Conservation (phyloP, 2,797 vertebrate genomes). For the Intellagama lesueurii region DNA sequence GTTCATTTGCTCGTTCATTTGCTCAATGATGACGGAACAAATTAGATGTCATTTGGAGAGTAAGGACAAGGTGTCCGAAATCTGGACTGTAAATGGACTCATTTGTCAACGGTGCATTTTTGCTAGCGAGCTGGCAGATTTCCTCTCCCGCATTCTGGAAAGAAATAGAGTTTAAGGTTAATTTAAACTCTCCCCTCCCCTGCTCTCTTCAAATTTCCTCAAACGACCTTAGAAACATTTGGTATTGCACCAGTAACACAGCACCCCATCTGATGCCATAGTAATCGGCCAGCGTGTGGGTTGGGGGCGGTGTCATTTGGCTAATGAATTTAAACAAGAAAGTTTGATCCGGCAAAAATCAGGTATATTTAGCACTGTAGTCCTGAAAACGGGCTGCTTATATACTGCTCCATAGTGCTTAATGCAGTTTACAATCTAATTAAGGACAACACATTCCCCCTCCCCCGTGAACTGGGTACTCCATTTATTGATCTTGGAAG, state of each 20-base stretch:
- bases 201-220: not conserved
- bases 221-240: slow-evolving; percentile 44
- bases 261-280: not conserved
- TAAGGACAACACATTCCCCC: too few species aligned
- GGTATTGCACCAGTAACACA: not conserved
- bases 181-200: slow-evolving; percentile 24
- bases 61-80: slow-evolving; percentile 76
- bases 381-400: not conserved
- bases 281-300: too few species aligned
- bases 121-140: slow-evolving; percentile 65
- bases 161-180: slow-evolving; percentile 64
- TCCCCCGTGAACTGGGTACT: too few species aligned
- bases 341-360: not conserved
- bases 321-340: not conserved
- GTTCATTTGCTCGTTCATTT: not conserved
- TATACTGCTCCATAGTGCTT: too few species aligned
- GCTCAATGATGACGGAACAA: slow-evolving; percentile 67
- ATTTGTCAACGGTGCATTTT: slow-evolving; percentile 75
- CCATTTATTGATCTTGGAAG: too few species aligned
- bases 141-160: slow-evolving; percentile 55
- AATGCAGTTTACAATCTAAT: too few species aligned
- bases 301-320: not conserved
- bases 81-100: slow-evolving; percentile 75
- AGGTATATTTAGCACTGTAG: not conserved
- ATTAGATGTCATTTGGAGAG: slow-evolving; percentile 78